Conservation (phyloP, 2,888 invertebrate genomes). For the Tineola bisselliella region DNA sequence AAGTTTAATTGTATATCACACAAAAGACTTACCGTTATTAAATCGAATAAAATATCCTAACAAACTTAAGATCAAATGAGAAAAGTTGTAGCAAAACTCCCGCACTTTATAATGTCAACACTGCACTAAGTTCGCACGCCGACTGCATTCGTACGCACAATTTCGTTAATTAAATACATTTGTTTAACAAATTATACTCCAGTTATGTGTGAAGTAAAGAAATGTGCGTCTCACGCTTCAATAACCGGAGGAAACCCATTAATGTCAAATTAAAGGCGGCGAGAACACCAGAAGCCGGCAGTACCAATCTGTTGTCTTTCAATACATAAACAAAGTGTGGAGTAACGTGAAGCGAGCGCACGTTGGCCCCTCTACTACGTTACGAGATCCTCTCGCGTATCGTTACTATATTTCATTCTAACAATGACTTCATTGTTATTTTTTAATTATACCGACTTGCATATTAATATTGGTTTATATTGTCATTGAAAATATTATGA, state of each 20-base stretch:
- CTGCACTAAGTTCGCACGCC: not conserved
- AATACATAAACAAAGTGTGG: constrained; percentile 61
- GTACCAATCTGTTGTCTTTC: constrained; percentile 63
- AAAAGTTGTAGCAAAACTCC: not conserved
- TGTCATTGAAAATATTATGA: too few relatives aligned
- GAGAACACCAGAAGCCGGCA: constrained; percentile 42
- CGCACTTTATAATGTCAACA: not conserved
- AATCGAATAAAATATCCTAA: too few relatives aligned
- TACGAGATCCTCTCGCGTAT: not conserved
- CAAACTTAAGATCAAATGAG: too few relatives aligned
- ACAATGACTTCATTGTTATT: too few relatives aligned
- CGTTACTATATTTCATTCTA: too few relatives aligned
- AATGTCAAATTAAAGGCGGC: constrained; percentile 1
- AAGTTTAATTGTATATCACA: too few relatives aligned
- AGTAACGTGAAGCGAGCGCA: constrained; percentile 49
- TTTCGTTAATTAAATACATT: not conserved
- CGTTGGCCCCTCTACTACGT: constrained; percentile 15
- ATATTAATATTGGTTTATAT: too few relatives aligned
- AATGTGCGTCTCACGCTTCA: not conserved
- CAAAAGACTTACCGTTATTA: too few relatives aligned
- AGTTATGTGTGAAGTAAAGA: not conserved
- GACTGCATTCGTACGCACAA: not conserved
- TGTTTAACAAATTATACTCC: not conserved
- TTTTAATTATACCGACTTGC: too few relatives aligned
- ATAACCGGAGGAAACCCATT: constrained; percentile 3